A percentile compares a stretch with the other conserved stretches of the same genome.
Evolutionary conservation across 2,888 invertebrate species (phyloP).

Genomic region (Pseudeuparius sepicola): DNA sequence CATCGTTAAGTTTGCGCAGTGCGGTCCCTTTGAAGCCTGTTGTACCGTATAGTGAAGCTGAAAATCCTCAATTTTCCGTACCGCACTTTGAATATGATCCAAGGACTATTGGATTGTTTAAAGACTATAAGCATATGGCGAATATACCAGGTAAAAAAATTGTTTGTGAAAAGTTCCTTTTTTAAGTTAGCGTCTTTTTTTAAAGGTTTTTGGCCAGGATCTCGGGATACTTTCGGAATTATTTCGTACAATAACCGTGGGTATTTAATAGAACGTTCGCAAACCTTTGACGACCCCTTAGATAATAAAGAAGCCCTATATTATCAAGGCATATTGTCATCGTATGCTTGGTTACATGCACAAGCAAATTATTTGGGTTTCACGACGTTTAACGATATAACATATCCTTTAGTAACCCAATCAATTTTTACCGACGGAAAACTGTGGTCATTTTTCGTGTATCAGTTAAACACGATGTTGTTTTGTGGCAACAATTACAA

Average conservation of each 20-base stretch:
- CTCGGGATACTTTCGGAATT: constrained; percentile 63
- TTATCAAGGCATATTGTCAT: constrained; percentile 65
- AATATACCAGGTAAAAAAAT: constrained; percentile 68
- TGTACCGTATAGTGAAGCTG: constrained; percentile 45
- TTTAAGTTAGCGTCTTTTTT: constrained; percentile 6
- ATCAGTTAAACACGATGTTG: constrained; percentile 82
- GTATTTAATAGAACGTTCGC: constrained; percentile 43
- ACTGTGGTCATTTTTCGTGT: constrained; percentile 75
- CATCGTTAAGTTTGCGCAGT: constrained; percentile 61
- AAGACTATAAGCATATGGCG: constrained; percentile 52
- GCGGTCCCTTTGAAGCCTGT: constrained; percentile 58
- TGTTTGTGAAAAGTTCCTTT: constrained; percentile 8
- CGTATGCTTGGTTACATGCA: constrained; percentile 69
- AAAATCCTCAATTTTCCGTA: constrained; percentile 47
- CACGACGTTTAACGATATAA: constrained; percentile 79
- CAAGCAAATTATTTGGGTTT: constrained; percentile 83
- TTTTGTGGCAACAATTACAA: constrained; percentile 53
- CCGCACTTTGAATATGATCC: constrained; percentile 53
- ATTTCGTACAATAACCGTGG: constrained; percentile 63
- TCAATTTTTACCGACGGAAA: constrained; percentile 82
- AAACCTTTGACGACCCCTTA: constrained; percentile 42
- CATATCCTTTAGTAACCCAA: constrained; percentile 85
- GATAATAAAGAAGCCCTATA: constrained; percentile 56
- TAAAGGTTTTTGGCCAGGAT: constrained; percentile 77
- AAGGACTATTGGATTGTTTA: constrained; percentile 47